phyloP scores from a whole-genome alignment of 2,113 vertebrate genomes.

The Gallinago jamesoni region DNA sequence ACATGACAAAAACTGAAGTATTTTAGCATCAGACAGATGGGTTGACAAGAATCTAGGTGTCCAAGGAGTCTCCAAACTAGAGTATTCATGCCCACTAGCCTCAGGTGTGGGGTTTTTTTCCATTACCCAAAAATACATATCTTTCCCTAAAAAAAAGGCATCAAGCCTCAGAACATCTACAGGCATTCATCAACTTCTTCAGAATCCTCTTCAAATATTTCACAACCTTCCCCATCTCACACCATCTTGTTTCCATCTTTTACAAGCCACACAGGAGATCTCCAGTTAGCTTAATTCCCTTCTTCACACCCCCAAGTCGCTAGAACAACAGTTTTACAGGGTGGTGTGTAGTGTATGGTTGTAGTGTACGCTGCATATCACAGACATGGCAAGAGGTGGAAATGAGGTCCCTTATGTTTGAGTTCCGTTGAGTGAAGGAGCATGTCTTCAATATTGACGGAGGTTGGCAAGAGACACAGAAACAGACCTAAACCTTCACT shows the following conservation, averaged over 20 bases:
- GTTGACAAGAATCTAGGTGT: background rate
- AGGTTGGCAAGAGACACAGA: background rate
- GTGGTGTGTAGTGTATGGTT: rapidly evolving
- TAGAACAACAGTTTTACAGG: rapidly evolving
- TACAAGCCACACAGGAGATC: background rate
- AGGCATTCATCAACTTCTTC: background rate
- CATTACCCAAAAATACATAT: background rate
- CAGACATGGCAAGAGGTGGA: background rate
- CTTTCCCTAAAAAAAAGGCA: background rate
- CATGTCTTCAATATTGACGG: rapidly evolving
- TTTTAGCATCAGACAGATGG: background rate
- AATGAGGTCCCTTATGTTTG: background rate
- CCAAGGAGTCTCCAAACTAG: background rate
- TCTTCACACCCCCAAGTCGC: background rate
- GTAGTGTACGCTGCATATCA: background rate
- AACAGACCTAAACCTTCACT: background rate
- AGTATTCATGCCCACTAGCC: background rate
- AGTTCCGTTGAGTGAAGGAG: background rate
- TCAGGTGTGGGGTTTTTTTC: background rate
- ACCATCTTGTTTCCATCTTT: background rate
- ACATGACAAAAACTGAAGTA: background rate
- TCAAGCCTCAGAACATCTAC: background rate
- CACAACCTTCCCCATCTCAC: background rate
- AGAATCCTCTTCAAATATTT: background rate
- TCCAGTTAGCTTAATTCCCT: background rate